A percentile compares a stretch with the other conserved stretches of the same genome.
Conservation (phyloP, 2,797 vertebrate species). For the Myotis daubentonii region DNA sequence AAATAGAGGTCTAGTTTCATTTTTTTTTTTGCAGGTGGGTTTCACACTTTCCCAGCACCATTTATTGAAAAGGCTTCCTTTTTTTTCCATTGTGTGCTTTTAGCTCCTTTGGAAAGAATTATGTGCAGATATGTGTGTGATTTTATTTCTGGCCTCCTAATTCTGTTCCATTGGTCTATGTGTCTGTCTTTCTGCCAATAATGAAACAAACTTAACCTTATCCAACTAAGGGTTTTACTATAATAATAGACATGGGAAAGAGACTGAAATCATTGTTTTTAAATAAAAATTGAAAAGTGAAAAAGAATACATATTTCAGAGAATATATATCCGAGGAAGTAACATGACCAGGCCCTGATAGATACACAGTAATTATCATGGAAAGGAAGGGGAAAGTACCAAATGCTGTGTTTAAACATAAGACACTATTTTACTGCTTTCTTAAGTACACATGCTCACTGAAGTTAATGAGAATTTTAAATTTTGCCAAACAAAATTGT, state of each 20-base stretch:
- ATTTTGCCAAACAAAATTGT: background rate
- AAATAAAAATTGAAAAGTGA: background rate
- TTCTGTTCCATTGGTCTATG: background rate
- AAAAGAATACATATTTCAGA: background rate
- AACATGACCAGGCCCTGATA: background rate
- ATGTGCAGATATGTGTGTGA: background rate
- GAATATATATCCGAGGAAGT: background rate
- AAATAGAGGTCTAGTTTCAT: background rate
- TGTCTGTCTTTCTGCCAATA: background rate
- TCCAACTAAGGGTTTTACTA: background rate
- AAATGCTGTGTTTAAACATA: constrained; percentile 15
- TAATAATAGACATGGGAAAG: background rate
- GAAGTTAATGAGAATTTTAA: constrained; percentile 45
- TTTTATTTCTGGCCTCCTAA: background rate
- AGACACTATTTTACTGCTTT: background rate
- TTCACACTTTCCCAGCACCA: background rate
- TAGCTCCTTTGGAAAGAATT: background rate
- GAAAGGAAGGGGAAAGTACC: background rate
- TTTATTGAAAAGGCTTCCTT: background rate
- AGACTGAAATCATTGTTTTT: background rate
- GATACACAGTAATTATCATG: background rate
- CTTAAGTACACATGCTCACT: background rate
- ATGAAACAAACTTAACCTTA: background rate
- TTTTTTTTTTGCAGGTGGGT: background rate
- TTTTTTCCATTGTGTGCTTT: background rate